These are phyloP conservation scores for Scaptomyza hsui DNA, from an alignment of 1,140 invertebrate species.

Conservation along the genomic window DNA sequence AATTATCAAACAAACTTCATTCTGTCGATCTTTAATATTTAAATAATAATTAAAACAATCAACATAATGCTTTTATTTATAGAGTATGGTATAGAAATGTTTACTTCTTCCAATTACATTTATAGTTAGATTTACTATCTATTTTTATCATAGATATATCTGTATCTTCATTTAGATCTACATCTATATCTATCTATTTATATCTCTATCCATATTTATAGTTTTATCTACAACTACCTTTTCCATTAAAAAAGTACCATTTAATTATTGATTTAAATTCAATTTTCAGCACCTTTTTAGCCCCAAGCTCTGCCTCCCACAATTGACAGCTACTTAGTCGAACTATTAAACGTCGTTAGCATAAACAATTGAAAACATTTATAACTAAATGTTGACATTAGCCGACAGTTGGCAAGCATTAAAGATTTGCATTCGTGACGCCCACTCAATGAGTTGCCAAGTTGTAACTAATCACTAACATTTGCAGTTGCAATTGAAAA, in stretches of 20 bases:
- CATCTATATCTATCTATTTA: too few relatives aligned
- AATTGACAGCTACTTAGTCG: slow-evolving; percentile 22
- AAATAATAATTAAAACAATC: too few relatives aligned
- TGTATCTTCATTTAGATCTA: too few relatives aligned
- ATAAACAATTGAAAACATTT: slow-evolving; percentile 33
- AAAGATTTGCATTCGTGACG: slow-evolving; percentile 35
- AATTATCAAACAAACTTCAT: background rate
- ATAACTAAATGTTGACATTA: slow-evolving; percentile 56
- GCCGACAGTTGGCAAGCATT: slow-evolving; percentile 21
- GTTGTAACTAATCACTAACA: slow-evolving; percentile 9
- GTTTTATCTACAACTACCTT: too few relatives aligned
- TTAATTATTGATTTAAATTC: background rate
- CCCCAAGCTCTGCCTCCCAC: background rate
- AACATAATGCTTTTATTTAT: too few relatives aligned
- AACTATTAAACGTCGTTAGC: background rate
- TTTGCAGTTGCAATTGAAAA: background rate
- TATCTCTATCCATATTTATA: too few relatives aligned
- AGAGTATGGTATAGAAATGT: too few relatives aligned
- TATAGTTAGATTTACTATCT: too few relatives aligned
- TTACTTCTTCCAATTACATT: too few relatives aligned
- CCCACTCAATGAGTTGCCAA: slow-evolving; percentile 16
- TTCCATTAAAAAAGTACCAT: background rate
- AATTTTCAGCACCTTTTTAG: background rate
- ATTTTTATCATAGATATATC: too few relatives aligned
- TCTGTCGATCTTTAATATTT: too few relatives aligned